Evolutionary conservation across 37 sponge, comb jelly and placozoan genomes (phyloP), one percentile per base, ranked within the genome.

Genomic region (Mnemiopsis leidyi): DNA sequence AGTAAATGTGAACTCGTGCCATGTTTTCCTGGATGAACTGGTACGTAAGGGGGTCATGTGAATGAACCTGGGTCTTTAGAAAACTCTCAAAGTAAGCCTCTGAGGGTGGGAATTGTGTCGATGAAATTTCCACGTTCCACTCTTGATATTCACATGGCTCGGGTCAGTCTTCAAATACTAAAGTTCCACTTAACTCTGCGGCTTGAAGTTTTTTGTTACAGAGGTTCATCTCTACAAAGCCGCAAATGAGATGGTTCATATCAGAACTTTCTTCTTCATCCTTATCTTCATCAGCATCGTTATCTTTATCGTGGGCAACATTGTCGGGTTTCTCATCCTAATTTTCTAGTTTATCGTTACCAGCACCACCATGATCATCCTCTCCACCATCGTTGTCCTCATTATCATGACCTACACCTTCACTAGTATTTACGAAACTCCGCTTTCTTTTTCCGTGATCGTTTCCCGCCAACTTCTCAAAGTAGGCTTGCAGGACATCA

Each of bases 1-100:
- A 85, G 90, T 85, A 85, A 21, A 85, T 85, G 61, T 85, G 90
- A n/a, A 85, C 29, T 26, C 90, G 24, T 1, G 90, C 90, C 90
- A 85, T 38, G 61, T 85, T 85, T 28, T 85, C 48, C 24, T 23
- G 40, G 9, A 37, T 37, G 39, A 36, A 85, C 61, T 85, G 26
- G 61, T 29, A 85, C 24, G 61, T 85, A 0, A 61, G 90, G 3
- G 90, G 2, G 0, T 35, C 38, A 21, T 7, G 3, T 29, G 23
- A 39, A 13, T 85, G 1, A 20, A 85, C 90, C 35, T 85, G 21
- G 48, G 38, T 29, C 48, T 39, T 85, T n/a, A 85, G 24, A 29
- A 85, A 85, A 1, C 48, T 18, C 20, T 38, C 61, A 85, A 85
- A 85, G 48, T 85, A 85, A 7, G 38, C 90, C 61, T 40, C 61